phyloP scores from a whole-genome alignment of 2,113 vertebrate species.

The Chloebia gouldiae region DNA sequence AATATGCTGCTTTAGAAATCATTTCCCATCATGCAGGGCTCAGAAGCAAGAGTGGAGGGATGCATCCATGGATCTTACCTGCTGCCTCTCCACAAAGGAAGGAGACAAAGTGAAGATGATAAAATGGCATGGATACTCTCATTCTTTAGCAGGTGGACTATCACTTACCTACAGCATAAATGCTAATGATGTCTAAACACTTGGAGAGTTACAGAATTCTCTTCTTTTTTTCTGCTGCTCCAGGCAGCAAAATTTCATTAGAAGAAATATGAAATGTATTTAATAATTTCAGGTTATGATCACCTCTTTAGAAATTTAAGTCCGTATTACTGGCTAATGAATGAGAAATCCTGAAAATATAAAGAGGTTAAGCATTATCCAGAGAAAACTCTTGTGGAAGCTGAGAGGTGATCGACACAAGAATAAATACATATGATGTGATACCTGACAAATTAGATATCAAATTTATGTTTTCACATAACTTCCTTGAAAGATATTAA shows the following conservation, averaged over 20 bases:
- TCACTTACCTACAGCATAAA: background rate
- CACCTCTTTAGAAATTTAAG: background rate
- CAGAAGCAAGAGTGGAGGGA: background rate
- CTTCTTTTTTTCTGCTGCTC: background rate
- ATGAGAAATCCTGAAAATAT: background rate
- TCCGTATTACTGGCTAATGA: background rate
- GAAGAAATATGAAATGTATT: background rate
- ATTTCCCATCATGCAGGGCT: background rate
- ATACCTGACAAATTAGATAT: background rate
- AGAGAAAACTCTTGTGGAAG: background rate
- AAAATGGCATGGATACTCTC: background rate
- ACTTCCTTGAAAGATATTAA: background rate
- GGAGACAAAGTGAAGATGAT: background rate
- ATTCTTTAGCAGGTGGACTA: background rate
- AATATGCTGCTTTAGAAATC: background rate
- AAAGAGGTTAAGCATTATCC: background rate
- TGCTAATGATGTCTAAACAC: background rate
- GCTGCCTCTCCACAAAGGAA: background rate
- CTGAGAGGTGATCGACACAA: background rate
- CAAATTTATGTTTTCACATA: background rate
- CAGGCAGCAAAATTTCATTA: background rate
- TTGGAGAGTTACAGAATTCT: background rate
- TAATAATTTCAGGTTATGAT: background rate
- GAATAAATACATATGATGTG: background rate
- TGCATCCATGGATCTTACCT: background rate